A percentile compares a stretch with the other conserved stretches of the same genome.
Evolutionary conservation across 2,113 vertebrate genomes (phyloP).

Genomic region (Progne subis): DNA sequence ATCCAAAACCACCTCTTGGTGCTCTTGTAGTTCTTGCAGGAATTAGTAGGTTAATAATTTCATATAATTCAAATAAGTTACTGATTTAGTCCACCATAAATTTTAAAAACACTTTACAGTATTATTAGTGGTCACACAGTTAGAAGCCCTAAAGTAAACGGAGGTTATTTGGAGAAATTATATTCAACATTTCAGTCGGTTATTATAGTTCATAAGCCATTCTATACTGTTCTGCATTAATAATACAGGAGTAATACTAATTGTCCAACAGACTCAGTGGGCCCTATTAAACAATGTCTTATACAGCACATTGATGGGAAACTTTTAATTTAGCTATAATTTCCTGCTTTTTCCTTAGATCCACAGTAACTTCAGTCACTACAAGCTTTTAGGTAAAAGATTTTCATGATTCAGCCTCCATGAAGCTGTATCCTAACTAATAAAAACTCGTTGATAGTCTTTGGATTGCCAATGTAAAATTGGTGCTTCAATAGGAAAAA

Average conservation of each 20-base stretch:
- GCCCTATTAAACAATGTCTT: conserved; percentile 44
- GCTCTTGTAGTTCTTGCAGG: neutral
- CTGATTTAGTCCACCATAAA: conserved; percentile 4
- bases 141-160: conserved; percentile 19
- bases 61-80: neutral
- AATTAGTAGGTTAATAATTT: conserved; percentile 42
- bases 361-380: neutral
- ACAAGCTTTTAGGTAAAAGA: neutral
- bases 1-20: neutral
- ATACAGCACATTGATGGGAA: conserved; percentile 13
- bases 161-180: conserved; percentile 30
- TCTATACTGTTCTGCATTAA: conserved; percentile 50
- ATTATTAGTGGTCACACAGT: neutral
- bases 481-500: neutral
- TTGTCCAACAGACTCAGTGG: conserved; percentile 26
- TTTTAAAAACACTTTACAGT: conserved; percentile 8
- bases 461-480: neutral
- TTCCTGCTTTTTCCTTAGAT: neutral
- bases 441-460: neutral
- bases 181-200: neutral
- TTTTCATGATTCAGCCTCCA: neutral
- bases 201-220: conserved; percentile 36
- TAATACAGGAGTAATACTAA: conserved; percentile 48
- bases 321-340: conserved; percentile 7
- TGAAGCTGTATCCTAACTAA: neutral